Evolutionary conservation across 92 coral and sea anemone genomes (phyloP).

Genomic region (Actinostola sp.): DNA sequence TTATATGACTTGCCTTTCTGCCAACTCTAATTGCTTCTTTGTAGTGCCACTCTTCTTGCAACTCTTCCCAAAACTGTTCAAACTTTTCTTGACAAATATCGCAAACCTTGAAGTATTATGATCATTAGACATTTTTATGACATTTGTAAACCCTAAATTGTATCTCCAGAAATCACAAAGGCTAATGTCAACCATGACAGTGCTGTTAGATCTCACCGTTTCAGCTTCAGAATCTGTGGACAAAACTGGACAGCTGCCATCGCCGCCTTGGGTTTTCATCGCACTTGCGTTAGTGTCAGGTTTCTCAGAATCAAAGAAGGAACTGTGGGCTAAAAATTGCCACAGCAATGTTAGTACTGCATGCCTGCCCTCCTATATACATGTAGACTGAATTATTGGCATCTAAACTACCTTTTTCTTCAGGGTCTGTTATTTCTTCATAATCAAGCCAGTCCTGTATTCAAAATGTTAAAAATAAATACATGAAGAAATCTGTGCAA

Average conservation of each 20-base stretch:
- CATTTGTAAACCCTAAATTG: too few relatives aligned
- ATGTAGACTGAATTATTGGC: too few relatives aligned
- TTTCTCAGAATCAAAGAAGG: conserved; percentile 80
- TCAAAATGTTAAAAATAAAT: neutral
- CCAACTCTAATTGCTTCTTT: conserved; percentile 87
- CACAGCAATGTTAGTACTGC: neutral
- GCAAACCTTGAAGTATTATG: conserved; percentile 80
- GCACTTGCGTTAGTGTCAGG: conserved; percentile 42
- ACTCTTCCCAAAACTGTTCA: conserved; percentile 98
- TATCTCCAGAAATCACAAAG: too few relatives aligned
- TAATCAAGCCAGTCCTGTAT: conserved; percentile 91
- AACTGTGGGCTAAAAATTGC: conserved; percentile 77
- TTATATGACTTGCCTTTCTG: conserved; percentile 84
- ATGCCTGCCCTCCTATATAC: too few relatives aligned
- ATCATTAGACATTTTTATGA: too few relatives aligned
- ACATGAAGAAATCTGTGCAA: neutral
- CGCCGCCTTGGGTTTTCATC: conserved; percentile 39
- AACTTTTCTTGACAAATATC: conserved; percentile 95
- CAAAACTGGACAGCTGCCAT: conserved; percentile 88
- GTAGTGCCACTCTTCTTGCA: conserved; percentile 96
- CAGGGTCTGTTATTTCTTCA: conserved; percentile 95
- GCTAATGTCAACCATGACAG: too few relatives aligned
- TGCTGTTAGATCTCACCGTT: conserved; percentile 49
- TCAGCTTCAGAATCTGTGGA: conserved; percentile 74
- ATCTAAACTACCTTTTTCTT: conserved; percentile 93